Base-by-base conservation (phyloP, 2,113 vertebrate genomes). In the Coregonus clupeaformis region DNA sequence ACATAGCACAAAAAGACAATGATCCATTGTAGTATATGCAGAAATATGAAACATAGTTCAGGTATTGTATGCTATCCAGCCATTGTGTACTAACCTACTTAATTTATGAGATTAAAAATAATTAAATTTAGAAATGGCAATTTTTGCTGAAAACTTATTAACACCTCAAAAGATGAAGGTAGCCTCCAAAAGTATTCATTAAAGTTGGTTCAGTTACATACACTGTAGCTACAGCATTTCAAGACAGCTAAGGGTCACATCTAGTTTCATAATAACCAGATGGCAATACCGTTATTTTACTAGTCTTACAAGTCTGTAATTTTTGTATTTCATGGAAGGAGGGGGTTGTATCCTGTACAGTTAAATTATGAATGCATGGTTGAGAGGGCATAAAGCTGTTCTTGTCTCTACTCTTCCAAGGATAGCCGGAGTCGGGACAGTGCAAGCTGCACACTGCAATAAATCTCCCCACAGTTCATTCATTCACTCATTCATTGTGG, bases 381-480 rank as follows among this genome's bases (percentile, higher is more conserved):
- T 2, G 1, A 11, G 59, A 24, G 16, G 14, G 66, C 74, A 89
- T 85, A 91, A 91, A 78, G 82, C 76, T 72, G 73, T 83, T 85
- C 87, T 88, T 88, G 86, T 92, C 73, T 77, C 3, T 42, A 11
- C 36, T 42, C 36, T 80, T 42, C 52, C 77, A 85, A 73, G 71
- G 71, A 80, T 71, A 80, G 77, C 71, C 77, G 79, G 78, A 80
- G 68, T 25, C 65, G 73, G 74, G 75, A 76, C 76, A 72, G 27
- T 68, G 11, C 69, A 76, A 42, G 29, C 66, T 71, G 36, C 36
- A 42, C 11, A 2, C 9, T 42, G 73, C 69, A 78, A 69, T 87
- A 82, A 82, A 84, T 91, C 93, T 86, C 81, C 81, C 87, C 92
- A 88, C 90, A 89, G 86, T 87, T 93, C 90, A 89, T 93, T 88